Evolutionary conservation across 2,888 invertebrate genomes (phyloP).

Genomic region (Calliphora vomitoria): DNA sequence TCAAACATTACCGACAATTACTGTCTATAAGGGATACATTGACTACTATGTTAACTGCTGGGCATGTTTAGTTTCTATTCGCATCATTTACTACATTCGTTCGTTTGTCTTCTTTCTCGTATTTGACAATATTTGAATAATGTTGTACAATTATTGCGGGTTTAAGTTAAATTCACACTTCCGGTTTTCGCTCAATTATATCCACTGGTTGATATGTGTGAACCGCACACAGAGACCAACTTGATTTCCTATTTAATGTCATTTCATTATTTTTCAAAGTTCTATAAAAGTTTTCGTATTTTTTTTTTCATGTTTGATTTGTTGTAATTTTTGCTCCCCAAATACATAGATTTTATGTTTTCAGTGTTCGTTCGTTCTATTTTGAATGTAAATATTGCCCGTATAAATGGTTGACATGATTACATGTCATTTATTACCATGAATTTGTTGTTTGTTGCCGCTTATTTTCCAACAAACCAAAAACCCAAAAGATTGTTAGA

Average conservation of each 20-base stretch:
- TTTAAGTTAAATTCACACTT: slow-evolving; percentile 56
- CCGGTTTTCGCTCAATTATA: slow-evolving; percentile 32
- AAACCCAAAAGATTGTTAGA: not conserved
- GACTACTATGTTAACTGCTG: too few species aligned
- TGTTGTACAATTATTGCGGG: slow-evolving; percentile 43
- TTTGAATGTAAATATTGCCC: slow-evolving; percentile 48
- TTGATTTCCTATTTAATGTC: slow-evolving; percentile 39
- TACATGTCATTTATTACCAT: slow-evolving; percentile 68
- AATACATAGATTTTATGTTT: slow-evolving; percentile 20
- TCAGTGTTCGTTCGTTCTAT: not conserved
- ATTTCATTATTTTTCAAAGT: slow-evolving; percentile 60
- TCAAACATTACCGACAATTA: too few species aligned
- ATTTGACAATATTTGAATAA: slow-evolving; percentile 40
- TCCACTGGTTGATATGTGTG: slow-evolving; percentile 18
- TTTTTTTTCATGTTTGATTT: not conserved
- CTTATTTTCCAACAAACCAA: slow-evolving; percentile 9
- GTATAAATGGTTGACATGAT: slow-evolving; percentile 61
- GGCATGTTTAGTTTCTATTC: slow-evolving; percentile 9
- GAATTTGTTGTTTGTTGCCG: slow-evolving; percentile 30
- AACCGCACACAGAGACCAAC: not conserved
- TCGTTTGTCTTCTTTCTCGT: not conserved
- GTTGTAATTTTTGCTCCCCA: not conserved
- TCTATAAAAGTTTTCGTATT: not conserved
- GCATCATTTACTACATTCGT: slow-evolving; percentile 29
- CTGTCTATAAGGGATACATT: too few species aligned